phyloP scores from a whole-genome alignment of 2,113 vertebrate species.

The Heptranchias perlo region DNA sequence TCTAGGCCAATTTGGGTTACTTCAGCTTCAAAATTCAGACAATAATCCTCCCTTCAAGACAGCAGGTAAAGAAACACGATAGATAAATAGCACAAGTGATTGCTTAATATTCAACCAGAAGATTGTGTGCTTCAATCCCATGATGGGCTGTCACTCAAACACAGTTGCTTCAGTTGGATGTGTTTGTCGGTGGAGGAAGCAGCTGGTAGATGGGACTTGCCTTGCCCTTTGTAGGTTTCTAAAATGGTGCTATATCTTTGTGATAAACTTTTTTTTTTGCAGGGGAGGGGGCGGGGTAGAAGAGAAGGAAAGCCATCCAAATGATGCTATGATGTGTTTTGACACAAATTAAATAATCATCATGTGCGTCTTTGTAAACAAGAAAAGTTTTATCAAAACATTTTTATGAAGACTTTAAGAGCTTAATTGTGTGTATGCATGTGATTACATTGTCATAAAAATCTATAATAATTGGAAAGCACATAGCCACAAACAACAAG shows the following conservation, averaged over 20 bases:
- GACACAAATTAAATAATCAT: background rate
- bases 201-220: background rate
- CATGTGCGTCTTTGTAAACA: background rate
- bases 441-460: background rate
- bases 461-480: background rate
- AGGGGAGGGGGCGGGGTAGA: background rate
- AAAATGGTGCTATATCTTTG: background rate
- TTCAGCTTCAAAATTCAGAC: background rate
- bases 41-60: background rate
- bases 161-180: background rate
- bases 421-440: background rate
- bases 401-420: background rate
- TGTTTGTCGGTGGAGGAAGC: background rate
- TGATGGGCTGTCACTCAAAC: background rate
- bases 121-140: background rate
- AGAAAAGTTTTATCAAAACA: background rate
- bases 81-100: background rate
- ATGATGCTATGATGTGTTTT: background rate
- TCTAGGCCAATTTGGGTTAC: background rate
- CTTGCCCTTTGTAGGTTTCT: background rate
- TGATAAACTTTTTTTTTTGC: background rate
- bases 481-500: background rate
- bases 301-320: background rate
- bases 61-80: background rate
- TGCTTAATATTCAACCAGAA: background rate